Evolutionary conservation across 2,888 invertebrate species (phyloP), one percentile per base, ranked within the genome.

Genomic region (Caenorhabditis sp.): DNA sequence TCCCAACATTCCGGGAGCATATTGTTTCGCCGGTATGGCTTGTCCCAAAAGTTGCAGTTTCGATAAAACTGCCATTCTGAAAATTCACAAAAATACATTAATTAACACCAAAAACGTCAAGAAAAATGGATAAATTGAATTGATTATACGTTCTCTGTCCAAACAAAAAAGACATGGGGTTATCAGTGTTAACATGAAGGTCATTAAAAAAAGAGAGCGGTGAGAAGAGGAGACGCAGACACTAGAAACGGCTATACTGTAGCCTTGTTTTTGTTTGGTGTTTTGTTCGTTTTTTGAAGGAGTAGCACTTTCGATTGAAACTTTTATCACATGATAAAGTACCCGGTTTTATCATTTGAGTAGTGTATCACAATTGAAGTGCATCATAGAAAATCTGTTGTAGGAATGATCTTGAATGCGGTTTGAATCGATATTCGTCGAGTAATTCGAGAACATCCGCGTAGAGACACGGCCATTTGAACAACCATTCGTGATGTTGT

Each of bases 321-420:
- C 5, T n/a, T 3, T 26, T 55, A 23, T 19, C 55, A 23, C 55
- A 49, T n/a, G 10, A 21, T 17, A 21, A 17, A 55, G 55, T 21
- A 23, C 21, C 14, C 55, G 23, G 55, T 5, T 19, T 55, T 3
- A 2, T 55, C 23, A 53, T 37, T 10, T 37, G 6, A 10, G 17
- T 14, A 49, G 17, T 19, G 2, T 1, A 19, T 26, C 26, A 59
- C 10, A 80, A 62, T 62, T 69, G 61, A 31, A 82, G 66, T 10
- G 82, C 80, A 23, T 77, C 70, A 64, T 81, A 82, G 73, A 82
- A 82, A 21, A 82, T 78, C 37, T 82, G 80, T 27, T 82, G 82
- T 0, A 82, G 72, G 62, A 82, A 81, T 0, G 77, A 67, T 55
- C 82, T 62, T 5, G 82, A 81, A 23, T 77, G 73, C 10, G 79